Conservation (phyloP, 2,888 invertebrate species). For the Stegophylla sp. region DNA sequence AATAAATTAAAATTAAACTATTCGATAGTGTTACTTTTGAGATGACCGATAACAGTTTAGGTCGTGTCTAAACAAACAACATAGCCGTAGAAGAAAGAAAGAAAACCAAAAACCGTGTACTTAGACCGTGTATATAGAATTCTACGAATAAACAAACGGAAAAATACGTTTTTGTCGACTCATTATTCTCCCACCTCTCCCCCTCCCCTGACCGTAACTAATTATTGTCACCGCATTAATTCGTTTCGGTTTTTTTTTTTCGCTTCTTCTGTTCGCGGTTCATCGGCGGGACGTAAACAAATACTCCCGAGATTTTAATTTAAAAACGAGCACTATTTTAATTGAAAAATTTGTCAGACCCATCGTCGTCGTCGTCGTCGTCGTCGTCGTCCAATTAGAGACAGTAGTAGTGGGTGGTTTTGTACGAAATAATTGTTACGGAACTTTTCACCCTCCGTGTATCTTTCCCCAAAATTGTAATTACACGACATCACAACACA, state of each 20-base stretch:
- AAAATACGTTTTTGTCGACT: neutral
- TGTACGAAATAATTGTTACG: neutral
- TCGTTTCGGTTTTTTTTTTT: conserved; percentile 2
- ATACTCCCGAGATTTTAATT: neutral
- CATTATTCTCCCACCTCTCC: too few species aligned
- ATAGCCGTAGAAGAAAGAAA: too few species aligned
- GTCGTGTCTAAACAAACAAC: too few species aligned
- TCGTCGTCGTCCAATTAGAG: too few species aligned
- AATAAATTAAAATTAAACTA: too few species aligned
- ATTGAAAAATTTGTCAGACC: neutral
- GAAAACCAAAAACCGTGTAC: too few species aligned
- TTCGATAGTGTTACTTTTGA: too few species aligned
- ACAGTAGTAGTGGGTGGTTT: too few species aligned
- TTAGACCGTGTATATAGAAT: too few species aligned
- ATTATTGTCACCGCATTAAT: conserved; percentile 15
- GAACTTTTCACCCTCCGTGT: neutral
- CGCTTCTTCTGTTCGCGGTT: too few species aligned
- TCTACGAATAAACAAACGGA: neutral
- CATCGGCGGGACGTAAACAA: neutral
- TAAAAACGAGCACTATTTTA: conserved; percentile 5
- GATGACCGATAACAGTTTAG: too few species aligned
- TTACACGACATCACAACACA: conserved; percentile 15
- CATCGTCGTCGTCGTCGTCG: too few species aligned
- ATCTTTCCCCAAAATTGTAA: neutral
- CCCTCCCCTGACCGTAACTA: neutral